A percentile compares a stretch with the other conserved stretches of the same genome.
Evolutionary conservation across 2,888 invertebrate genomes (phyloP).

Genomic region (Ochropleura plecta): DNA sequence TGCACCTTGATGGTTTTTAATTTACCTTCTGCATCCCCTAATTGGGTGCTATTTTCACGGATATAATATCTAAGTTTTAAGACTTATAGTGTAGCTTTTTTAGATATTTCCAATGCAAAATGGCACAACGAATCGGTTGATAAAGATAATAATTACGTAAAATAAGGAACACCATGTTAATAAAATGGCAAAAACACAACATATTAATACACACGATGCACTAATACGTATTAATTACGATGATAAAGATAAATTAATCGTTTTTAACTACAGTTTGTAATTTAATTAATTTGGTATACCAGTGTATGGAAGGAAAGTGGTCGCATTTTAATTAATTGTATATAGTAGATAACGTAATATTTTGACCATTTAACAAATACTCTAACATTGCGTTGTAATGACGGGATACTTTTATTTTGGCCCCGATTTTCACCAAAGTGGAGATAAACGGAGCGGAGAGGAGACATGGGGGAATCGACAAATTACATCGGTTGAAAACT

Average conservation of each 20-base stretch:
- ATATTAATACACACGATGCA: conserved; percentile 6
- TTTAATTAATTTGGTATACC: not conserved
- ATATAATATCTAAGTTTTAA: not conserved
- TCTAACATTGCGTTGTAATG: not conserved
- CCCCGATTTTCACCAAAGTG: not conserved
- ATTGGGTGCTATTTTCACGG: not conserved
- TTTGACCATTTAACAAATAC: not conserved
- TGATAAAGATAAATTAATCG: not conserved
- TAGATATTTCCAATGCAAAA: conserved; percentile 13
- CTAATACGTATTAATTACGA: conserved; percentile 1
- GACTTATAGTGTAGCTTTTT: not conserved
- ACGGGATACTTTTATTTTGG: not conserved
- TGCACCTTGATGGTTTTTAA: not conserved
- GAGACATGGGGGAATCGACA: not conserved
- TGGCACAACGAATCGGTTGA: conserved; percentile 10
- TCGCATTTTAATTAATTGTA: conserved; percentile 22
- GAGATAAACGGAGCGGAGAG: not conserved
- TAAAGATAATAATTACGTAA: not conserved
- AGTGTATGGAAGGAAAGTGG: not conserved
- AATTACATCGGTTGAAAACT: not conserved
- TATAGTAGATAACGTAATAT: conserved; percentile 5
- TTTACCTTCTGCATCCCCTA: not conserved
- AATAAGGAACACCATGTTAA: conserved; percentile 3
- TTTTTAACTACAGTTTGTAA: conserved; percentile 5
- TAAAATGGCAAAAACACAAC: conserved; percentile 9